A percentile compares a stretch with the other conserved stretches of the same genome.
Evolutionary conservation across 2,113 vertebrate species (phyloP).

Genomic region (Struthio camelus): DNA sequence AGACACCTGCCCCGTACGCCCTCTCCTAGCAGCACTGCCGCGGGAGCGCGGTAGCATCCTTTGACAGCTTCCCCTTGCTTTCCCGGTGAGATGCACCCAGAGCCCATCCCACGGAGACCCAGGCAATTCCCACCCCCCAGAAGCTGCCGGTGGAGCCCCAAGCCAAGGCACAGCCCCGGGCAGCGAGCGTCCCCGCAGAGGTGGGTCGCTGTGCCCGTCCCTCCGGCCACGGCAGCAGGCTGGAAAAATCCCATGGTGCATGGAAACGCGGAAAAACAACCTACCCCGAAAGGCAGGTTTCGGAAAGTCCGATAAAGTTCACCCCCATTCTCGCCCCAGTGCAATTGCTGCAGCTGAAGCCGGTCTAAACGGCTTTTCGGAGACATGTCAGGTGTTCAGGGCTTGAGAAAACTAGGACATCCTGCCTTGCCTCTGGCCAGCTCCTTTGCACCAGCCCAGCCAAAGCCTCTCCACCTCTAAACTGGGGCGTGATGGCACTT

Average conservation of each 20-base stretch:
- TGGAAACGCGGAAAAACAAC: not conserved
- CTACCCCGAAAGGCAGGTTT: not conserved
- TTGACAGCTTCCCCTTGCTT: not conserved
- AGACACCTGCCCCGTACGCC: rapidly evolving
- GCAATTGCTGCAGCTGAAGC: not conserved
- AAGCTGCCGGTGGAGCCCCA: not conserved
- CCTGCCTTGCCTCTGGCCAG: too few relatives aligned
- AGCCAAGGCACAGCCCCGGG: not conserved
- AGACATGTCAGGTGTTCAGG: too few relatives aligned
- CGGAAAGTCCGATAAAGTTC: not conserved
- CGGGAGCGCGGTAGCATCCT: not conserved
- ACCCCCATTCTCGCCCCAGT: not conserved
- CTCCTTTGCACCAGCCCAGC: too few relatives aligned
- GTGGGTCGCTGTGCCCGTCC: rapidly evolving
- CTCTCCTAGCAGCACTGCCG: not conserved
- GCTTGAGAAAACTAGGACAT: too few relatives aligned
- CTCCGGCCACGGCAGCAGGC: not conserved
- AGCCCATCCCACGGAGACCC: too few relatives aligned
- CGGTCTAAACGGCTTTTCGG: too few relatives aligned
- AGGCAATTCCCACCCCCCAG: too few relatives aligned
- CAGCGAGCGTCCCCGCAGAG: rapidly evolving
- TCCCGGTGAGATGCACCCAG: too few relatives aligned
- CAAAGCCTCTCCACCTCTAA: constrained; percentile 53
- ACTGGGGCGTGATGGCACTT: constrained; percentile 51
- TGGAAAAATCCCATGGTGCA: not conserved